phyloP scores from a whole-genome alignment of 2,113 vertebrate genomes.

The Phodopus roborovskii region DNA sequence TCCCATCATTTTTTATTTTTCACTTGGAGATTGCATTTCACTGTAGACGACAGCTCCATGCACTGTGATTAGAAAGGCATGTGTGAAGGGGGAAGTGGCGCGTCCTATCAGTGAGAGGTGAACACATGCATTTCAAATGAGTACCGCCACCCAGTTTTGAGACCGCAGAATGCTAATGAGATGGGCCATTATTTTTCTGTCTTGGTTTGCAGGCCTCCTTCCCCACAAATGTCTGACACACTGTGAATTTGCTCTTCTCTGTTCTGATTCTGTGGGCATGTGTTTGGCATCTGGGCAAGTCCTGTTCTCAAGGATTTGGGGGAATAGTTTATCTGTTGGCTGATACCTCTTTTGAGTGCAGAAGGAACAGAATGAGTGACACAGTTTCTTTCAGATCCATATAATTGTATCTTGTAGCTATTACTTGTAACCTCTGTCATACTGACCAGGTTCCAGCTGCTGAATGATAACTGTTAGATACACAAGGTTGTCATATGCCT shows the following conservation, averaged over 20 bases:
- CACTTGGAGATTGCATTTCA: slow-evolving; percentile 66
- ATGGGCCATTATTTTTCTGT: slow-evolving; percentile 57
- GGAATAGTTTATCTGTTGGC: slow-evolving; percentile 27
- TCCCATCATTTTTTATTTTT: slow-evolving; percentile 63
- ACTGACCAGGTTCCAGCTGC: not conserved
- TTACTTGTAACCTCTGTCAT: not conserved
- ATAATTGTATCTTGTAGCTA: not conserved
- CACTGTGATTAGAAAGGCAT: slow-evolving; percentile 62
- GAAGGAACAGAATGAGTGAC: slow-evolving; percentile 59
- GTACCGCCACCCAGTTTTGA: slow-evolving; percentile 8
- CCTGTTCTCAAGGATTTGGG: slow-evolving; percentile 52
- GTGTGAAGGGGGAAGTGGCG: not conserved
- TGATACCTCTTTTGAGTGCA: slow-evolving; percentile 54
- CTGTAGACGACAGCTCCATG: slow-evolving; percentile 44
- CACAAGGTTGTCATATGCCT: not conserved
- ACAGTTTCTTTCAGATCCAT: not conserved
- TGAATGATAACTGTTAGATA: not conserved
- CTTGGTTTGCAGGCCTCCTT: slow-evolving; percentile 50
- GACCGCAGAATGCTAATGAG: slow-evolving; percentile 56
- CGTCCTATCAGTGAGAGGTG: slow-evolving; percentile 29
- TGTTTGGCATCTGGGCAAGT: slow-evolving; percentile 59
- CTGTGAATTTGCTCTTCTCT: slow-evolving; percentile 47
- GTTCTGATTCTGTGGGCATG: slow-evolving; percentile 52
- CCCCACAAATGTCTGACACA: slow-evolving; percentile 39
- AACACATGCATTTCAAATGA: slow-evolving; percentile 64